These are phyloP conservation scores for Ephydatia muelleri DNA, from an alignment of 37 sponge, comb jelly and placozoan genomes.

Conservation along the genomic window DNA sequence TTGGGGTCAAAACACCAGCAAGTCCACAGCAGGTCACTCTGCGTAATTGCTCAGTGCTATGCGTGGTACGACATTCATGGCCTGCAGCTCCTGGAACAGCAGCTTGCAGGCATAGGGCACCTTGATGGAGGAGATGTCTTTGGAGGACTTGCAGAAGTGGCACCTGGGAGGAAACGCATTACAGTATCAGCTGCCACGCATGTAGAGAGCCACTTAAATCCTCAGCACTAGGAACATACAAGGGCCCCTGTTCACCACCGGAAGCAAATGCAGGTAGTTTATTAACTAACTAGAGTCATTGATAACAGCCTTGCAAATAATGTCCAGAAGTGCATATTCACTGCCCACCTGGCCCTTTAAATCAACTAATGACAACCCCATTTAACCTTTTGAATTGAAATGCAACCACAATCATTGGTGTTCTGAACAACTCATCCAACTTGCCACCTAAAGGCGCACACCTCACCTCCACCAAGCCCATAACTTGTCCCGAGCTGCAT, in stretches of 20 bases:
- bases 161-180: slow-evolving; percentile 64
- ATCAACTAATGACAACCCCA: too few relatives aligned
- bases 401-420: not conserved
- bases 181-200: not conserved
- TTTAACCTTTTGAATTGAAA: not conserved
- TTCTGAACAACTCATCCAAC: too few relatives aligned
- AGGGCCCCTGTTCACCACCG: too few relatives aligned
- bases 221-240: too few relatives aligned
- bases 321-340: too few relatives aligned
- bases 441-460: slow-evolving; percentile 6
- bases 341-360: too few relatives aligned
- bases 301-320: too few relatives aligned
- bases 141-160: slow-evolving; percentile 89
- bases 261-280: too few relatives aligned
- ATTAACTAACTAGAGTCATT: too few relatives aligned
- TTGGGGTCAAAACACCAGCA: not conserved
- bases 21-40: slow-evolving; percentile 11
- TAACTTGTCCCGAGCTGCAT: too few relatives aligned
- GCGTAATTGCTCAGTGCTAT: slow-evolving; percentile 62
- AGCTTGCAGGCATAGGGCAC: slow-evolving; percentile 99
- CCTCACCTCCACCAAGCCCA: not conserved
- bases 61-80: slow-evolving; percentile 97
- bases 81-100: slow-evolving; percentile 96
- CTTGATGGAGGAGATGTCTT: slow-evolving; percentile 87
- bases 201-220: too few relatives aligned